Evolutionary conservation across 1,140 invertebrate species (phyloP).

Genomic region (Acromyrmex heyeri): DNA sequence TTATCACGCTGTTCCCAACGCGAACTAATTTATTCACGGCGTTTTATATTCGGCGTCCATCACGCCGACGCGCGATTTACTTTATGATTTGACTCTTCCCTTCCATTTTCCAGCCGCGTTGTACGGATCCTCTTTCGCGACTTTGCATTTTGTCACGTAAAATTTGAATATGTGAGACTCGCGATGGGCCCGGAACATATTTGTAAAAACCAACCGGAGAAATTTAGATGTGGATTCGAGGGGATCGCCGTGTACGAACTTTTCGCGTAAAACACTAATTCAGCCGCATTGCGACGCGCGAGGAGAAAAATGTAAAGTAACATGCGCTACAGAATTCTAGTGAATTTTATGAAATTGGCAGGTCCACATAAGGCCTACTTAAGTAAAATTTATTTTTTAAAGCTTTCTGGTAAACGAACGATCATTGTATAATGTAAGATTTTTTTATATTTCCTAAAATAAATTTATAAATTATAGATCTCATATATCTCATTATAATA

Average conservation of each 20-base stretch:
- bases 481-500: no score
- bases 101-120: not conserved
- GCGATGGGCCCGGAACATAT: not conserved
- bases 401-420: no score
- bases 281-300: not conserved
- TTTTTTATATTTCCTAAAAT: no score
- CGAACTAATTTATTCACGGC: constrained; percentile 54
- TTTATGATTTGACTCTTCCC: constrained; percentile 29
- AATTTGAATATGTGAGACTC: constrained; percentile 2
- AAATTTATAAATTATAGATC: no score
- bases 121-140: constrained; percentile 8
- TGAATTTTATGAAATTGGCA: no score
- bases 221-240: constrained; percentile 13
- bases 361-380: no score
- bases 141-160: constrained; percentile 27
- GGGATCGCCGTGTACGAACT: not conserved
- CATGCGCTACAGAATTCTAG: no score
- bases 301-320: no score
- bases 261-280: not conserved
- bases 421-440: no score
- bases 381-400: no score
- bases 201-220: not conserved
- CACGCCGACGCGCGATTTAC: constrained; percentile 43
- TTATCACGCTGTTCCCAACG: constrained; percentile 34
- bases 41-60: constrained; percentile 39